Evolutionary conservation across 2,888 invertebrate species (phyloP).

Genomic region (Cryptops parisi): DNA sequence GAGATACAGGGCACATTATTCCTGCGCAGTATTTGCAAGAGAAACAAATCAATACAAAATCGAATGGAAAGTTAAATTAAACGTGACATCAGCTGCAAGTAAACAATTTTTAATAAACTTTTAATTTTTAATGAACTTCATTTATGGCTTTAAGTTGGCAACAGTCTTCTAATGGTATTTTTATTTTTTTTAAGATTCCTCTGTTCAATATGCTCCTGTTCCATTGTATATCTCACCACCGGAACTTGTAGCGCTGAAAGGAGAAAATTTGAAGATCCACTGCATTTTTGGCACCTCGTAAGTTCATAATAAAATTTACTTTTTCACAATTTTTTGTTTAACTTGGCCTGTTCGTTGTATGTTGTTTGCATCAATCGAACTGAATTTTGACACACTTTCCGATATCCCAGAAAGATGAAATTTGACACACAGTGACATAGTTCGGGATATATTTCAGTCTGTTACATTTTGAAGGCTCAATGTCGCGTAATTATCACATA

Average conservation of each 20-base stretch:
- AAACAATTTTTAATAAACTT: no score
- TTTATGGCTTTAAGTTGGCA: no score
- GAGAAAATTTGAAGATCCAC: conserved; percentile 68
- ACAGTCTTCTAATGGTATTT: no score
- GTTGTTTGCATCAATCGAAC: no score
- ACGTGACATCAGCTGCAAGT: conserved; percentile 9
- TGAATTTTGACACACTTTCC: no score
- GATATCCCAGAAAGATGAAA: no score
- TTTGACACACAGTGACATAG: no score
- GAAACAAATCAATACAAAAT: conserved; percentile 80
- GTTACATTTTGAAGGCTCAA: no score
- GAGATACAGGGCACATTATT: conserved; percentile 71
- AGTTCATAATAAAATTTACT: conserved; percentile 33
- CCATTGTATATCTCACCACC: conserved; percentile 74
- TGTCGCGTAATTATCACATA: no score
- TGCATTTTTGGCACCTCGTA: conserved; percentile 96
- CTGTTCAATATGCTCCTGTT: conserved; percentile 50
- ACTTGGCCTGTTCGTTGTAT: neutral
- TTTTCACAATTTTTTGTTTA: neutral
- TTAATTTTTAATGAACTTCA: no score
- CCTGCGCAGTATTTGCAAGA: conserved; percentile 84
- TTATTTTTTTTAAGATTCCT: conserved; percentile 10
- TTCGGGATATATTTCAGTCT: no score
- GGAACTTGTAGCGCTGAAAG: conserved; percentile 69
- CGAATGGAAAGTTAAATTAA: conserved; percentile 53